Conservation (phyloP, 1,140 invertebrate species). For the Delia radicum region DNA sequence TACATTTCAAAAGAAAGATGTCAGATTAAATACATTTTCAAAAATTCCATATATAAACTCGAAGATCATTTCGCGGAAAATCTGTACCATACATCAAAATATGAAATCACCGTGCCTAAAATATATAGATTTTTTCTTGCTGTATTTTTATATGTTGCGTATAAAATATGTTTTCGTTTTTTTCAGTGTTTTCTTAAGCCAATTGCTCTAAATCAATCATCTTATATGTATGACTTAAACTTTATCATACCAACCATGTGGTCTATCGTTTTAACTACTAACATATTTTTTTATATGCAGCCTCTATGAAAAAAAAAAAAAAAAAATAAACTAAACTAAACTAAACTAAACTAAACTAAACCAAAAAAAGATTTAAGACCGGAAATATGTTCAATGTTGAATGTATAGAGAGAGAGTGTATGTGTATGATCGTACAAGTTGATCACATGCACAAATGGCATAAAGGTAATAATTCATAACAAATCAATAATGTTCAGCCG, state of each 20-base stretch:
- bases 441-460: constrained; percentile 17
- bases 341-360: neutral
- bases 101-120: too few relatives aligned
- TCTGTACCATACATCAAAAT: too few relatives aligned
- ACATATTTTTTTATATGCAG: neutral
- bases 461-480: constrained; percentile 8
- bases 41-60: too few relatives aligned
- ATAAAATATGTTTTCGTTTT: neutral
- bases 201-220: constrained; percentile 23
- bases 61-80: too few relatives aligned
- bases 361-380: constrained; percentile 20
- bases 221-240: constrained; percentile 14
- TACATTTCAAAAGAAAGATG: too few relatives aligned
- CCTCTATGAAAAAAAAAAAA: neutral
- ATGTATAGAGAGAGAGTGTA: neutral
- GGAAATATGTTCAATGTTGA: constrained; percentile 14
- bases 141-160: too few relatives aligned
- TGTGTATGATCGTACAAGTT: constrained; percentile 7
- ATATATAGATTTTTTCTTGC: too few relatives aligned
- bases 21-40: too few relatives aligned
- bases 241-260: constrained; percentile 21
- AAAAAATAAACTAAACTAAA: neutral
- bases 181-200: neutral
- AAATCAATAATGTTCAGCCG: neutral
- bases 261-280: constrained; percentile 21